A percentile compares a stretch with the other conserved stretches of the same genome.
Evolutionary conservation across 2,797 vertebrate species (phyloP).

Genomic region (Paramormyrops hopkinsi): DNA sequence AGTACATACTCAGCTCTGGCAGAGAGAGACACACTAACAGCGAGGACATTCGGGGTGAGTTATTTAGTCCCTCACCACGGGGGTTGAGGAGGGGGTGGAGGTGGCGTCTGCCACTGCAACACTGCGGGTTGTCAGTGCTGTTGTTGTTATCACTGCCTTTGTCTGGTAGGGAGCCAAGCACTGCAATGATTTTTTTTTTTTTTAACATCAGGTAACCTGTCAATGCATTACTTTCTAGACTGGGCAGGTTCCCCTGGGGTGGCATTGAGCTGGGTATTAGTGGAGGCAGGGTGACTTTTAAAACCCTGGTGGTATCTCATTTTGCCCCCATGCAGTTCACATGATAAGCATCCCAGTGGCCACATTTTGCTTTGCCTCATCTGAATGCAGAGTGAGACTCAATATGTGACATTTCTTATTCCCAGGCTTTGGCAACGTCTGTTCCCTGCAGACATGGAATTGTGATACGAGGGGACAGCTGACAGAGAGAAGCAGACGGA

Average conservation of each 20-base stretch:
- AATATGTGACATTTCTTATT: neutral
- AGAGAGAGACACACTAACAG: neutral
- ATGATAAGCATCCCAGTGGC: neutral
- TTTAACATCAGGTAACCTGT: neutral
- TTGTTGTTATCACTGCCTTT: neutral
- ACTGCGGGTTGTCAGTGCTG: neutral
- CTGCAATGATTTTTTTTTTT: neutral
- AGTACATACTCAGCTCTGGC: neutral
- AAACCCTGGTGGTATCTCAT: neutral
- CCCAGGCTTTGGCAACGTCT: neutral
- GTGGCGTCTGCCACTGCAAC: neutral
- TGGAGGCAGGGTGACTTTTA: neutral
- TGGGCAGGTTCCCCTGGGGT: neutral
- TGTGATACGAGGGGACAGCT: neutral
- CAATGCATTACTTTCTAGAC: neutral
- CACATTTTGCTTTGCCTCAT: neutral
- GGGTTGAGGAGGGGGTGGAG: neutral
- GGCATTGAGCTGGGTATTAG: neutral
- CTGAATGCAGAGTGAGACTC: neutral
- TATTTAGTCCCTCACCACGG: neutral
- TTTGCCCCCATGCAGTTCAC: neutral
- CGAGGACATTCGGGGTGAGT: neutral
- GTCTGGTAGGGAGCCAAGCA: neutral
- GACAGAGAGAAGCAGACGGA: slow-evolving; percentile 27
- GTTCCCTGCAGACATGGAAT: neutral